Evolutionary conservation across 2,888 invertebrate genomes (phyloP).

Genomic region (Mystacides longicornis): DNA sequence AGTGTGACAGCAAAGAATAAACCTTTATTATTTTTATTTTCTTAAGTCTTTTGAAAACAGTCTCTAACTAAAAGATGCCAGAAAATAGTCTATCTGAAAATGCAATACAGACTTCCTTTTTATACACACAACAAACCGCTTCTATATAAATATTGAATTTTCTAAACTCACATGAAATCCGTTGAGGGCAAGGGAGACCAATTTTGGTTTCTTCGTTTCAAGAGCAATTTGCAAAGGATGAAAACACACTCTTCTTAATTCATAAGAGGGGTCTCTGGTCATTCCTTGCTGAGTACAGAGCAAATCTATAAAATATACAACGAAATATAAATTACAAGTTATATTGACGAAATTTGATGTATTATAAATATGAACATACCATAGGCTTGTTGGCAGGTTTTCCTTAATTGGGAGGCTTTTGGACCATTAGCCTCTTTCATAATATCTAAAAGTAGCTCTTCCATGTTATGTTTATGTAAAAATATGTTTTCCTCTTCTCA

Average conservation of each 20-base stretch:
- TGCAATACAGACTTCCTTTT: too few species aligned
- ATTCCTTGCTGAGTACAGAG: constrained; percentile 72
- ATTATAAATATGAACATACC: constrained; percentile 49
- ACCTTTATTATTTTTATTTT: not conserved
- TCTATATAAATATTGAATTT: not conserved
- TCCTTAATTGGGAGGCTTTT: constrained; percentile 66
- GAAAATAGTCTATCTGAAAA: not conserved
- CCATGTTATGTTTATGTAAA: constrained; percentile 51
- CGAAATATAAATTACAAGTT: not conserved
- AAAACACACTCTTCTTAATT: constrained; percentile 77
- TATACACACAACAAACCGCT: too few species aligned
- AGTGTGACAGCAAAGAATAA: not conserved
- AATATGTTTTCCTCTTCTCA: not conserved
- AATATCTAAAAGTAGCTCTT: constrained; percentile 78
- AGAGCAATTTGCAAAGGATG: constrained; percentile 78
- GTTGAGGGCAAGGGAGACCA: constrained; percentile 74
- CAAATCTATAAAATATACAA: constrained; percentile 60
- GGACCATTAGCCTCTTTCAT: constrained; percentile 77
- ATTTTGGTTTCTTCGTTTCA: constrained; percentile 79
- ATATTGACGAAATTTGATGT: not conserved
- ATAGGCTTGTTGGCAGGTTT: constrained; percentile 79
- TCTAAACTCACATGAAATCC: constrained; percentile 75
- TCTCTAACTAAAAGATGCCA: not conserved
- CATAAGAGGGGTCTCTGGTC: constrained; percentile 72
- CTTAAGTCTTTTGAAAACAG: not conserved